Conservation (phyloP, 1,140 invertebrate species). For the Neodiprion pinetum region DNA sequence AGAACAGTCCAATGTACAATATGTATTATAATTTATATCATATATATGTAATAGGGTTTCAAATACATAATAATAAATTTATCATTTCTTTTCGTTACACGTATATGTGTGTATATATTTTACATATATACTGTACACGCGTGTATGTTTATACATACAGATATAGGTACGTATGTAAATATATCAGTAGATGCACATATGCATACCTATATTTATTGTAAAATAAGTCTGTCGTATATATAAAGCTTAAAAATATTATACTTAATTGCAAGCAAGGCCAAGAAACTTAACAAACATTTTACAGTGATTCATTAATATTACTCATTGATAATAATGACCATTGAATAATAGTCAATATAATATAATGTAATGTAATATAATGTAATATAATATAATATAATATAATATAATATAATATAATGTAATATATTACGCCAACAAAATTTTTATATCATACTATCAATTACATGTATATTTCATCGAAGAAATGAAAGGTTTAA, state of each 20-base stretch:
- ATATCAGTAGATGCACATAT: no score
- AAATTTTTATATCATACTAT: conserved; percentile 42
- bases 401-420: conserved; percentile 31
- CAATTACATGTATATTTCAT: conserved; percentile 31
- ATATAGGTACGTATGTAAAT: neutral
- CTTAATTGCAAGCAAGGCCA: conserved; percentile 60
- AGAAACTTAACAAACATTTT: conserved; percentile 64
- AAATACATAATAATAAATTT: neutral
- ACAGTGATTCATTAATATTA: conserved; percentile 55
- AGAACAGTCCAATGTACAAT: conserved; percentile 3
- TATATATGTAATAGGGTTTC: neutral
- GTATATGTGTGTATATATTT: neutral
- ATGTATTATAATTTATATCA: neutral
- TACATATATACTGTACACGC: neutral
- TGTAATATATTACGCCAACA: conserved; percentile 45
- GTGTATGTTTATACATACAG: neutral
- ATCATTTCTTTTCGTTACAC: neutral
- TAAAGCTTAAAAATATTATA: conserved; percentile 57
- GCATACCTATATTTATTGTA: conserved; percentile 15
- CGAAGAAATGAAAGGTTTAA: conserved; percentile 35
- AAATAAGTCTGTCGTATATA: conserved; percentile 54
- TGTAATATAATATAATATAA: conserved; percentile 33
- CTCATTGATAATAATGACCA: conserved; percentile 50
- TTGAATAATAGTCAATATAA: conserved; percentile 35
- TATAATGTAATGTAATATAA: conserved; percentile 30